These are phyloP conservation scores for Charadrius vociferus DNA, from an alignment of 2,113 vertebrate species.

Conservation along the genomic window DNA sequence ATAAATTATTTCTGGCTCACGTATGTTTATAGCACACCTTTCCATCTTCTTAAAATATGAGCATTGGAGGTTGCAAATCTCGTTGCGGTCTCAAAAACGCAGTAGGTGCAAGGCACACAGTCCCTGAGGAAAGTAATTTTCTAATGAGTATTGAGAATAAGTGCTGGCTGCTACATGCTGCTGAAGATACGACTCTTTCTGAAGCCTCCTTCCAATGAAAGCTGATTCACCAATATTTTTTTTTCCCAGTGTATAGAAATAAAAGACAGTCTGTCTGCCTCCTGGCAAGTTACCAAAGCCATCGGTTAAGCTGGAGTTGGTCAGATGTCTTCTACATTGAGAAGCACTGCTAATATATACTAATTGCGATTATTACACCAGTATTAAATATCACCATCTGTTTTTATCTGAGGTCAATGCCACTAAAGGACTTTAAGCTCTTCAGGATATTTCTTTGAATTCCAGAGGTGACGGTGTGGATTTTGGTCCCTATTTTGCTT, in stretches of 20 bases:
- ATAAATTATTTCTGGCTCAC: background rate
- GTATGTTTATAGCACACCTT: background rate
- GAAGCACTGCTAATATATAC: background rate
- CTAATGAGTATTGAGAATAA: background rate
- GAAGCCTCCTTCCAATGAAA: background rate
- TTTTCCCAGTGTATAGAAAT: background rate
- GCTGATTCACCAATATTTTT: background rate
- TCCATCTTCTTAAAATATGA: background rate
- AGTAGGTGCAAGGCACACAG: background rate
- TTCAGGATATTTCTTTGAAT: background rate
- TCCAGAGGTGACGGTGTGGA: background rate
- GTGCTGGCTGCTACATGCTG: background rate
- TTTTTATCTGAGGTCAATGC: background rate
- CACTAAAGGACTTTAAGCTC: background rate
- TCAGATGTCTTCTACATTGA: background rate
- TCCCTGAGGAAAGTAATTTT: background rate
- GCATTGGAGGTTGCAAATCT: fast-evolving
- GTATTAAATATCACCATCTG: background rate
- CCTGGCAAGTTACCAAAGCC: background rate
- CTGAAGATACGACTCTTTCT: background rate
- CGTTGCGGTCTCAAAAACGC: background rate
- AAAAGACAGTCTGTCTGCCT: background rate
- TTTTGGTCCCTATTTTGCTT: background rate
- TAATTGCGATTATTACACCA: background rate
- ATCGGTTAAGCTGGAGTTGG: background rate